Conservation (phyloP, 2,113 vertebrate species). For the Erpornis zantholeuca region DNA sequence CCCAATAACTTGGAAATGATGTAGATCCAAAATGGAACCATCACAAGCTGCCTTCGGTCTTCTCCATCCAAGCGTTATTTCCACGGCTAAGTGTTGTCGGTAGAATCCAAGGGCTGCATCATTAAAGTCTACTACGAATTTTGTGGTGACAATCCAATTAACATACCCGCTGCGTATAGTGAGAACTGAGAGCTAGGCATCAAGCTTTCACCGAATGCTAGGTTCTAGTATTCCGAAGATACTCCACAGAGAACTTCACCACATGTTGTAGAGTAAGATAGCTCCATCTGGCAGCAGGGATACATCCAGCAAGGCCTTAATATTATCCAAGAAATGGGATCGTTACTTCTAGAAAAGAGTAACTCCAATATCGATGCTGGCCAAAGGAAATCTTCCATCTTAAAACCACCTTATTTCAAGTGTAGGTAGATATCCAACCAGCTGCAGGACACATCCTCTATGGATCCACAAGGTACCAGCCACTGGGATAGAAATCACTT, state of each 20-base stretch:
- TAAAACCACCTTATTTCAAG: slow-evolving; percentile 68
- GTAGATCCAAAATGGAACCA: slow-evolving; percentile 78
- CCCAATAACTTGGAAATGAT: slow-evolving; percentile 69
- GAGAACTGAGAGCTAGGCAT: slow-evolving; percentile 66
- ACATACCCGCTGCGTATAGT: slow-evolving; percentile 55
- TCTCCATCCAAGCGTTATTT: slow-evolving; percentile 73
- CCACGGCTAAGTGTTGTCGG: slow-evolving; percentile 71
- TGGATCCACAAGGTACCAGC: slow-evolving; percentile 78
- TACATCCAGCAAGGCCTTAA: slow-evolving; percentile 88
- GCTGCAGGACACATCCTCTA: slow-evolving; percentile 80
- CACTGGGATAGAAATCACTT: slow-evolving; percentile 80
- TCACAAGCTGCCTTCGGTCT: slow-evolving; percentile 72
- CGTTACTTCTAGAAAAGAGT: slow-evolving; percentile 73
- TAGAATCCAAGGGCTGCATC: slow-evolving; percentile 78
- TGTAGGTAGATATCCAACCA: slow-evolving; percentile 79
- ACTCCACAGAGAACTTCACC: slow-evolving; percentile 74
- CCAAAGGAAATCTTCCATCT: slow-evolving; percentile 75
- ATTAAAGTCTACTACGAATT: slow-evolving; percentile 61
- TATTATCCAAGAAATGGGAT: slow-evolving; percentile 79
- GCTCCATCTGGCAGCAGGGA: slow-evolving; percentile 75
- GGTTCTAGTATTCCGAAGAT: slow-evolving; percentile 72
- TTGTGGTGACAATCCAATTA: slow-evolving; percentile 74
- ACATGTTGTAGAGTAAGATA: slow-evolving; percentile 71
- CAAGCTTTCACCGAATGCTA: slow-evolving; percentile 68
- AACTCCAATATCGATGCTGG: slow-evolving; percentile 77